Percentiles rank a stretch among this genome's conserved stretches.
Conservation (phyloP, 2,888 invertebrate species). For the Andrena praecox region DNA sequence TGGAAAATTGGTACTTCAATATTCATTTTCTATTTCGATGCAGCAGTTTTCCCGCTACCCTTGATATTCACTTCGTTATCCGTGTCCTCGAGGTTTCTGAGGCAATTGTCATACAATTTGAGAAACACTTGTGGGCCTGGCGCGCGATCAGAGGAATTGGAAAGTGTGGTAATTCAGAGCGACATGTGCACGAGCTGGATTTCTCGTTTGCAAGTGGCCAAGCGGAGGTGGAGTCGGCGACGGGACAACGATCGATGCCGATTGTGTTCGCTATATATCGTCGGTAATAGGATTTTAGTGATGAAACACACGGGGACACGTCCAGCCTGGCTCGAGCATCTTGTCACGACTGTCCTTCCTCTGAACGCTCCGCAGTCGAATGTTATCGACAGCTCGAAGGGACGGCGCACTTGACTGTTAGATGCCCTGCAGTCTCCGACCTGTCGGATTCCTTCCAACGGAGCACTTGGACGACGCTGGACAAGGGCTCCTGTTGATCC, state of each 20-base stretch:
- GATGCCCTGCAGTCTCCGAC: conserved; percentile 32
- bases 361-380: conserved; percentile 44
- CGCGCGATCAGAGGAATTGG: too few relatives aligned
- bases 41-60: too few relatives aligned
- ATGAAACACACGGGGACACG: conserved; percentile 49
- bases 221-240: not conserved
- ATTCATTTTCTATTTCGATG: too few relatives aligned
- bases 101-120: too few relatives aligned
- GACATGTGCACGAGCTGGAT: too few relatives aligned
- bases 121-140: too few relatives aligned
- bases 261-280: conserved; percentile 35
- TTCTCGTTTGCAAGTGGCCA: not conserved
- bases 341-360: conserved; percentile 59
- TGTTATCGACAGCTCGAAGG: conserved; percentile 64
- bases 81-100: too few relatives aligned
- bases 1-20: not conserved
- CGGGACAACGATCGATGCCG: conserved; percentile 16
- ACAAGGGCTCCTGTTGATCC: conserved; percentile 10
- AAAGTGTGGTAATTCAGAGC: too few relatives aligned
- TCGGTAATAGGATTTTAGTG: conserved; percentile 54
- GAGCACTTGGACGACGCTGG: not conserved
- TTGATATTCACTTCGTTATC: too few relatives aligned
- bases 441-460: conserved; percentile 36
- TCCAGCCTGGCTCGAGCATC: conserved; percentile 49
- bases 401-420: conserved; percentile 49